These are phyloP conservation scores for Dromius quadrimaculatus DNA, from an alignment of 2,888 invertebrate genomes.

Conservation along the genomic window DNA sequence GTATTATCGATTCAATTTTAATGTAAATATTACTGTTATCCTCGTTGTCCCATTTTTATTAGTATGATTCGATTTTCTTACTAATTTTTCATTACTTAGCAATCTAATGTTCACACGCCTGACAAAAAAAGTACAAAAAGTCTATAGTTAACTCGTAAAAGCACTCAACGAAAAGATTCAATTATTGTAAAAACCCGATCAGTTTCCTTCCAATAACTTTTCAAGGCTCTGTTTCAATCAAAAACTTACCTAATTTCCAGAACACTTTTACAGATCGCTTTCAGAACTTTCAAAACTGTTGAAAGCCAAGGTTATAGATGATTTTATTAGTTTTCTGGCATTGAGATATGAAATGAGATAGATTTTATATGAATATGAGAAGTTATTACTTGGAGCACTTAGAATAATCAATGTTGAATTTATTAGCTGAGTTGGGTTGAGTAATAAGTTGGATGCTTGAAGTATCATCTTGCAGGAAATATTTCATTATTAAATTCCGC, in stretches of 20 bases:
- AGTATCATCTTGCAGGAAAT: conserved; percentile 4
- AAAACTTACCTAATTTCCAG: conserved; percentile 24
- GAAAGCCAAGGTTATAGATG: conserved; percentile 7
- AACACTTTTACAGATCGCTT: neutral
- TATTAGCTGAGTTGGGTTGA: neutral
- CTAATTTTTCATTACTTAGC: too few relatives aligned
- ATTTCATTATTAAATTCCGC: conserved; percentile 25
- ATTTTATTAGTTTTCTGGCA: conserved; percentile 4
- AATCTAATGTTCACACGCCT: too few relatives aligned
- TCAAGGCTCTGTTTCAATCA: conserved; percentile 17
- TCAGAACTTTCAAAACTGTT: conserved; percentile 18
- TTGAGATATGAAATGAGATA: too few relatives aligned
- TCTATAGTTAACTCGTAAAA: neutral
- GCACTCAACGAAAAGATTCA: conserved; percentile 9
- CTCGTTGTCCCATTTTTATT: too few relatives aligned
- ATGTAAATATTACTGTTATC: too few relatives aligned
- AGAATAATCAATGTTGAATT: conserved; percentile 3
- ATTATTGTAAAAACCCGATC: conserved; percentile 6
- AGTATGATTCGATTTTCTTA: too few relatives aligned
- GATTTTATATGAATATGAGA: conserved; percentile 14
- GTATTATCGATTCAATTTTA: too few relatives aligned
- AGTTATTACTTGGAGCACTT: conserved; percentile 12
- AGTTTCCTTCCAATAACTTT: conserved; percentile 10
- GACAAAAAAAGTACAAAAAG: neutral
- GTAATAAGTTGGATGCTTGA: neutral